Conservation (phyloP, 1,140 invertebrate species). For the Parapsyche elsis region DNA sequence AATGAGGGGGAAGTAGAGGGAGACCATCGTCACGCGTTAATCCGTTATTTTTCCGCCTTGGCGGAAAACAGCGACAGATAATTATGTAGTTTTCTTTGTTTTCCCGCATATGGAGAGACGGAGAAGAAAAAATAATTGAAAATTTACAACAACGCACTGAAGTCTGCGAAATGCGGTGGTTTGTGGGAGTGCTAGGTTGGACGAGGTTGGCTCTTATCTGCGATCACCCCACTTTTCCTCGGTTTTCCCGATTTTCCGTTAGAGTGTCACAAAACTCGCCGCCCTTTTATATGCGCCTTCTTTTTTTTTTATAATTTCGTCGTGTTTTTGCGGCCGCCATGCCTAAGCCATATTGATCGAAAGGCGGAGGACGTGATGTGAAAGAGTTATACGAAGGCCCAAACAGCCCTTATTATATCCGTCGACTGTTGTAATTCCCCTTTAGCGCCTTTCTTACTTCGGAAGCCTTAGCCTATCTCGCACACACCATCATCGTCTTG, state of each 20-base stretch:
- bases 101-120: not conserved
- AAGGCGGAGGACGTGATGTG: conserved; percentile 29
- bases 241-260: conserved; percentile 21
- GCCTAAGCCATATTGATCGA: conserved; percentile 31
- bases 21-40: not conserved
- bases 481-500: too few relatives aligned
- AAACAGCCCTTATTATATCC: conserved; percentile 25
- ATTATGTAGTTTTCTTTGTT: conserved; percentile 12
- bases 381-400: conserved; percentile 2
- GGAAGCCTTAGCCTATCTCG: too few relatives aligned
- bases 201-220: not conserved
- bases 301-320: conserved; percentile 27
- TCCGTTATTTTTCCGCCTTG: not conserved
- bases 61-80: not conserved
- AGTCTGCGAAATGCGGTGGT: not conserved
- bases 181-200: not conserved
- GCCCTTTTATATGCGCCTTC: conserved; percentile 4
- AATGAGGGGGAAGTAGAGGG: not conserved
- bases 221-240: conserved; percentile 14
- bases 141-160: conserved; percentile 1
- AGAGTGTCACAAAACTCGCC: conserved; percentile 18
- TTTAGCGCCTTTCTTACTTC: too few relatives aligned
- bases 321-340: conserved; percentile 24
- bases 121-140: conserved; percentile 20
- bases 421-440: not conserved